phyloP scores from a whole-genome alignment of 2,888 invertebrate species.

The Acrobasis suavella region DNA sequence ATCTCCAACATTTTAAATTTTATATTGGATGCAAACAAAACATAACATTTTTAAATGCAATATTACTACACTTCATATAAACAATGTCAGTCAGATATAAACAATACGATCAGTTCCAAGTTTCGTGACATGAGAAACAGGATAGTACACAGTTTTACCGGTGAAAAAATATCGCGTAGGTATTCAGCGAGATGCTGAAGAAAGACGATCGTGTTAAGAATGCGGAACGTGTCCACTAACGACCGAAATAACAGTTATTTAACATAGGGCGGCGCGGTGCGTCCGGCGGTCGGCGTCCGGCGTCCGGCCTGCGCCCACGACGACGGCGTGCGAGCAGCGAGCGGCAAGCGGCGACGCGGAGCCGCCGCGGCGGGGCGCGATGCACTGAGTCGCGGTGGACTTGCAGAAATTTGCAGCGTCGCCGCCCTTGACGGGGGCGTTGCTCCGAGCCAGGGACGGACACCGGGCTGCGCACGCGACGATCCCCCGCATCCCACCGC shows the following conservation, averaged over 20 bases:
- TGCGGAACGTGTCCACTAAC: constrained; percentile 78
- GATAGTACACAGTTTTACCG: constrained; percentile 43
- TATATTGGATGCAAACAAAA: constrained; percentile 50
- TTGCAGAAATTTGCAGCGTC: constrained; percentile 82
- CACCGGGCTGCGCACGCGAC: constrained; percentile 77
- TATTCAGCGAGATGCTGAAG: constrained; percentile 44
- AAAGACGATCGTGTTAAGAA: constrained; percentile 65
- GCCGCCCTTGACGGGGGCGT: constrained; percentile 83
- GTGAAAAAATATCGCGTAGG: constrained; percentile 46
- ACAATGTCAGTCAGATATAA: constrained; percentile 54
- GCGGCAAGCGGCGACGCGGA: constrained; percentile 67
- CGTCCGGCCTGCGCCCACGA: constrained; percentile 56
- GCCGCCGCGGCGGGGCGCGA: constrained; percentile 81
- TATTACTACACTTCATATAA: constrained; percentile 72
- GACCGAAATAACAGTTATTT: constrained; percentile 79
- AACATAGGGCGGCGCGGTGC: constrained; percentile 72
- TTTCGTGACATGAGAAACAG: constrained; percentile 52
- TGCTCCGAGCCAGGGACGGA: constrained; percentile 81
- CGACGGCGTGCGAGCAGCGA: constrained; percentile 56
- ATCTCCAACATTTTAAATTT: constrained; percentile 69
- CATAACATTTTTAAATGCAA: constrained; percentile 62
- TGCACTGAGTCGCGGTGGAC: constrained; percentile 79
- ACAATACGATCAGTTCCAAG: constrained; percentile 12
- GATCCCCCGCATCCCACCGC: constrained; percentile 65
- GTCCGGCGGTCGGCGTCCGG: constrained; percentile 42